Conservation (phyloP, 2,888 invertebrate species). For the Physocephala rufipes region DNA sequence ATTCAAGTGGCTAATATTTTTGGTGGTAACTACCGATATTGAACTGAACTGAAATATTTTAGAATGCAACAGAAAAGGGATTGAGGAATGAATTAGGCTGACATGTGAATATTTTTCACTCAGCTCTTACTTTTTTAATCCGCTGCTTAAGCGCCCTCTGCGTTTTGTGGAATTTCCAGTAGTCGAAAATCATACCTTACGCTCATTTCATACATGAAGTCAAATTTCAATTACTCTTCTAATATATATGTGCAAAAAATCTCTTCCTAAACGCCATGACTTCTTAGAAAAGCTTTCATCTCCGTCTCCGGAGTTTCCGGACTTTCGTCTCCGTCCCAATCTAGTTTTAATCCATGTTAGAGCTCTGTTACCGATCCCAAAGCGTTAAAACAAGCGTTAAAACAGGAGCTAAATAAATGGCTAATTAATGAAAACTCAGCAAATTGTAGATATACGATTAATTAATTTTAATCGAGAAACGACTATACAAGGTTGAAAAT, state of each 20-base stretch:
- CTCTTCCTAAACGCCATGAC: background rate
- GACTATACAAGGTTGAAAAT: too few relatives aligned
- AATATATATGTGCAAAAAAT: background rate
- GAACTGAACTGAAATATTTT: slow-evolving; percentile 44
- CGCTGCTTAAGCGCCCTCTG: too few relatives aligned
- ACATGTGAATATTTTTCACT: background rate
- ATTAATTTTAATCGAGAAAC: too few relatives aligned
- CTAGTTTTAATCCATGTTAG: background rate
- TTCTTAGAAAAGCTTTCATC: background rate
- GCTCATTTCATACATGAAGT: too few relatives aligned
- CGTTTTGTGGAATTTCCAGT: background rate
- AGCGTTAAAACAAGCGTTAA: background rate
- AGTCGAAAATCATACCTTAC: too few relatives aligned
- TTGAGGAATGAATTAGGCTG: slow-evolving; percentile 33
- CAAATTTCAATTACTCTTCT: too few relatives aligned
- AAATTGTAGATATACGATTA: too few relatives aligned
- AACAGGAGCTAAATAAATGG: background rate
- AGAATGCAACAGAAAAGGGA: slow-evolving; percentile 26
- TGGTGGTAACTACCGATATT: slow-evolving; percentile 46
- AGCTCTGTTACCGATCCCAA: too few relatives aligned
- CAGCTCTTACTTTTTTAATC: too few relatives aligned
- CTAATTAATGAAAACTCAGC: background rate
- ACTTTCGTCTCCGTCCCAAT: background rate
- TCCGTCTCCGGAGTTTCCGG: background rate
- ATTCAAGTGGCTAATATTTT: slow-evolving; percentile 29